Evolutionary conservation across 2,888 invertebrate genomes (phyloP), one percentile per base, ranked within the genome.

Genomic region (Catocala nupta): DNA sequence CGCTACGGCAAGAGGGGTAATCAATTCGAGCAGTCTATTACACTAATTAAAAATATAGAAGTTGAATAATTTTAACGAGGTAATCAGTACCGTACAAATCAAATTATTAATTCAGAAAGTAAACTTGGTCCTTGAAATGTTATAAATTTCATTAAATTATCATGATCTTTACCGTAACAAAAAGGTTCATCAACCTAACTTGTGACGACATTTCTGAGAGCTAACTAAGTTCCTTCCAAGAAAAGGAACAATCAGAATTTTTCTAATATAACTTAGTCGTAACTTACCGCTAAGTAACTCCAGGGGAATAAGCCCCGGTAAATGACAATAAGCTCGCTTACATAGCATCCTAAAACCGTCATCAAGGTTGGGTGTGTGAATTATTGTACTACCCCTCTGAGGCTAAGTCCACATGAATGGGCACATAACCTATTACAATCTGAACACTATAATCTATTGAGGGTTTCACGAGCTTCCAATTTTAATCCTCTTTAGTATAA

Each of bases 401-500:
- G 13, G 63, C 50, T 58, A 58, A 63, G 34, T 63, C 25, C 54
- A 47, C 60, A 51, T 54, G 61, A 60, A 61, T 57, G 54, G 45
- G 42, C 57, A 43, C 42, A 57, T 57, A 56, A 57, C 59, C 56
- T 61, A 61, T 61, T 65, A 65, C 53, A 57, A 51, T 57, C 39
- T 45, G 36, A 65, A 60, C 53, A 61, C 47, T 59, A 44, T 56
- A 57, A 65, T 65, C 57, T 60, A 56, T 52, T 5, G 52, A 59
- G 58, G 63, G 63, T 55, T 59, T 45, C 42, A 43, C 47, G 47
- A 55, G 55, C 54, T 34, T 58, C 33, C 44, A 50, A 59, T 50
- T 63, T 63, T 58, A 63, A 63, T 58, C 63, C 58, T 45, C 57
- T 58, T 59, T 34, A n/a, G 11, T 49, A 63, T 63, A 59, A 63